Percentiles rank a stretch among this genome's conserved stretches.
Evolutionary conservation across 2,797 vertebrate species (phyloP).

Genomic region (Pristis pectinata): DNA sequence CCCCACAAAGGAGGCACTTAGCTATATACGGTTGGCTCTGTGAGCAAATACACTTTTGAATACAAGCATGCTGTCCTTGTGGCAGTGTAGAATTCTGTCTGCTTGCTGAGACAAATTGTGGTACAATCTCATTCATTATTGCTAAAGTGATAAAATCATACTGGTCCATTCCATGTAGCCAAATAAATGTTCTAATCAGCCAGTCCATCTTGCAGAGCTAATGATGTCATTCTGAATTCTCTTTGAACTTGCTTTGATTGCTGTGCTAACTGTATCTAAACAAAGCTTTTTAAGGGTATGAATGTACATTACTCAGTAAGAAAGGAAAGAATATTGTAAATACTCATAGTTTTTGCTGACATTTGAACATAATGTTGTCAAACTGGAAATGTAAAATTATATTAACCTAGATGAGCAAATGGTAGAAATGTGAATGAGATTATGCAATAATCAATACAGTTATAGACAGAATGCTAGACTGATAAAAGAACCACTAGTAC

Average conservation of each 20-base stretch:
- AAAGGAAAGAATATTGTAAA: neutral
- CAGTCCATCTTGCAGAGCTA: neutral
- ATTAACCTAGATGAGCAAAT: neutral
- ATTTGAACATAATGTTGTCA: neutral
- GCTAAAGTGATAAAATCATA: slow-evolving; percentile 26
- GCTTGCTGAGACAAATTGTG: neutral
- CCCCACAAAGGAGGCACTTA: neutral
- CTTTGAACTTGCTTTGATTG: slow-evolving; percentile 18
- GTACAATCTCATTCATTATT: slow-evolving; percentile 10
- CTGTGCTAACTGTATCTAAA: neutral
- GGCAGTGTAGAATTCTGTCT: neutral
- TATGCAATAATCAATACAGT: neutral
- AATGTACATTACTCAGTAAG: neutral
- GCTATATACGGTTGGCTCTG: neutral
- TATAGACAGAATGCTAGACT: neutral
- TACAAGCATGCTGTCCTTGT: neutral
- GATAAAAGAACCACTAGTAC: neutral
- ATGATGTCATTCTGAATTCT: neutral
- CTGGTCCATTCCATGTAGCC: slow-evolving; percentile 23
- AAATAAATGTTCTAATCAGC: slow-evolving; percentile 32
- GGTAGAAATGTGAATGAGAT: neutral
- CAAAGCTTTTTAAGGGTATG: neutral
- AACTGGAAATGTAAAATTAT: neutral
- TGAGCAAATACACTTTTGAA: slow-evolving; percentile 22
- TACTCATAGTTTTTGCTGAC: neutral